A percentile compares a stretch with the other conserved stretches of the same genome.
Conservation (phyloP, 2,888 invertebrate species). For the Euzetes globulus region DNA sequence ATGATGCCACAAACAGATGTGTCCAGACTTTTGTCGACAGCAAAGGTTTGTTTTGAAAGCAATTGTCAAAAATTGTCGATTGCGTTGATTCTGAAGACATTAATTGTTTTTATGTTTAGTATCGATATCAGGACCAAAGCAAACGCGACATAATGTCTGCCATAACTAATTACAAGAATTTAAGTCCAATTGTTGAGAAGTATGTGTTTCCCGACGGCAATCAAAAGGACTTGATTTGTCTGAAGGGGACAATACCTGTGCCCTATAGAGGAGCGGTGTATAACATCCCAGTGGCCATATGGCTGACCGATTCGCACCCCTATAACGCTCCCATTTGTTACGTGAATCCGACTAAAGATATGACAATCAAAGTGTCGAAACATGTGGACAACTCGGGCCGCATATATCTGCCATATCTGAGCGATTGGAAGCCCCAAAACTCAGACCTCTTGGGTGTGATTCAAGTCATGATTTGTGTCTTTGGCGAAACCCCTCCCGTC, state of each 20-base stretch:
- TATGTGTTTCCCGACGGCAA: slow-evolving; percentile 82
- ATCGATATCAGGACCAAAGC: slow-evolving; percentile 40
- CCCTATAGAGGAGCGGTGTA: slow-evolving; percentile 78
- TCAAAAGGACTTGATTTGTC: slow-evolving; percentile 67
- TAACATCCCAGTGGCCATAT: slow-evolving; percentile 93
- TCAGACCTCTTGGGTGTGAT: slow-evolving; percentile 73
- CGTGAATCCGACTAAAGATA: slow-evolving; percentile 86
- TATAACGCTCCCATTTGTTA: slow-evolving; percentile 80
- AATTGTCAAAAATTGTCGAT: too few relatives aligned
- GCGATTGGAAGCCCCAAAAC: slow-evolving; percentile 66
- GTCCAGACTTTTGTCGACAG: background rate
- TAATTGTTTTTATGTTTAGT: slow-evolving; percentile 35
- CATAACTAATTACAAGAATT: slow-evolving; percentile 59
- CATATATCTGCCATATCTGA: slow-evolving; percentile 90
- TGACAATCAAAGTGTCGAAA: slow-evolving; percentile 89
- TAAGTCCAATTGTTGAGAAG: slow-evolving; percentile 58
- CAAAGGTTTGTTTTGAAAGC: slow-evolving; percentile 22
- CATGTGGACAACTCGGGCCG: slow-evolving; percentile 92
- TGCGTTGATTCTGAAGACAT: background rate
- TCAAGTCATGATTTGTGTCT: slow-evolving; percentile 80
- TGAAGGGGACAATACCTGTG: slow-evolving; percentile 88
- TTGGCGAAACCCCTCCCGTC: slow-evolving; percentile 92
- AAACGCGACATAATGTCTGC: slow-evolving; percentile 59
- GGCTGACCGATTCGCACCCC: slow-evolving; percentile 95
- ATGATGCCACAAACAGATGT: slow-evolving; percentile 4